Conservation (phyloP, 2,888 invertebrate species). For the Gasteruption jaculator region DNA sequence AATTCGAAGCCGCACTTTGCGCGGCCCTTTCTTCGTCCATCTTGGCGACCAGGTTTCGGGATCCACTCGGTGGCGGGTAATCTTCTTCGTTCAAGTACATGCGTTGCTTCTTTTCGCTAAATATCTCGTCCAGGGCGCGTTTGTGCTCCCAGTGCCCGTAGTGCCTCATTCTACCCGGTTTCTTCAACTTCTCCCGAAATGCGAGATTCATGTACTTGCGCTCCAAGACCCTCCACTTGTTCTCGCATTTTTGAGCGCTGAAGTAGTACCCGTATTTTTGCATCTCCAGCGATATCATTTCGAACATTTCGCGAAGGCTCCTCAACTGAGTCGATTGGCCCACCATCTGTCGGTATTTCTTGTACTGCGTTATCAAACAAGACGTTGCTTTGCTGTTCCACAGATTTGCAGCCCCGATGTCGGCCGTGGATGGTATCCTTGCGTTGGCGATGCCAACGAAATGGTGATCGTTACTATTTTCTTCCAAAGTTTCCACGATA, state of each 20-base stretch:
- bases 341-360: conserved; percentile 38
- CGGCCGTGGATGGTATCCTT: conserved; percentile 24
- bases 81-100: conserved; percentile 33
- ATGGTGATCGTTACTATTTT: conserved; percentile 27
- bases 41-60: conserved; percentile 19
- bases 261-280: conserved; percentile 38
- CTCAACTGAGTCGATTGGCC: conserved; percentile 38
- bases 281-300: conserved; percentile 44
- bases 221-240: conserved; percentile 45
- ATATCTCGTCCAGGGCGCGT: conserved; percentile 42
- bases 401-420: conserved; percentile 30
- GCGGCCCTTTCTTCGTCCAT: too few relatives aligned
- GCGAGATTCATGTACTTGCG: conserved; percentile 44
- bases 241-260: conserved; percentile 44
- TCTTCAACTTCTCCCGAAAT: conserved; percentile 38
- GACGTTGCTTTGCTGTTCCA: conserved; percentile 44
- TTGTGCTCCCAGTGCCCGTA: conserved; percentile 46
- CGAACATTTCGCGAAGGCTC: conserved; percentile 44
- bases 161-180: conserved; percentile 43
- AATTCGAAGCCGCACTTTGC: too few relatives aligned
- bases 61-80: conserved; percentile 22
- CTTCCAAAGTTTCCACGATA: conserved; percentile 31
- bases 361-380: conserved; percentile 41
- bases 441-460: conserved; percentile 25
- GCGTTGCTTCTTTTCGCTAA: conserved; percentile 33